A percentile compares a stretch with the other conserved stretches of the same genome.
Conservation (phyloP, 2,888 invertebrate species). For the Latrodectus hesperus region DNA sequence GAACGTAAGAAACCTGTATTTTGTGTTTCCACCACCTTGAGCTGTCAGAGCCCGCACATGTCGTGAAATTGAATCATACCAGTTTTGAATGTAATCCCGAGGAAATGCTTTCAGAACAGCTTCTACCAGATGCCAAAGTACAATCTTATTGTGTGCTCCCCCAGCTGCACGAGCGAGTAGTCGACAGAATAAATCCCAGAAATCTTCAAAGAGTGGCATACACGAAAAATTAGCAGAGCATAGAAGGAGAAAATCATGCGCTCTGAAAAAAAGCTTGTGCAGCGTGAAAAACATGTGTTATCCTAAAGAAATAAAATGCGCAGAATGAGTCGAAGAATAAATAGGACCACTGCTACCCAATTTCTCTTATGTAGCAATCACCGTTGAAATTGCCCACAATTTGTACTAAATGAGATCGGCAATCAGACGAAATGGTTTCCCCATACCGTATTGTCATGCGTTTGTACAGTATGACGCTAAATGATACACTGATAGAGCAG, state of each 20-base stretch:
- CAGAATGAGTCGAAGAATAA: neutral
- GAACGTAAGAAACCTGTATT: neutral
- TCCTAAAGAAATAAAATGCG: neutral
- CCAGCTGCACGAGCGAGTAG: neutral
- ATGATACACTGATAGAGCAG: neutral
- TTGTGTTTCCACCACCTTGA: neutral
- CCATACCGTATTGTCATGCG: neutral
- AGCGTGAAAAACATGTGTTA: neutral
- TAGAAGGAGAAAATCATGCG: neutral
- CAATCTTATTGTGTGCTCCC: neutral
- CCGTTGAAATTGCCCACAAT: neutral
- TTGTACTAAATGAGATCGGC: conserved; percentile 6
- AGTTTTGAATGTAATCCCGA: neutral
- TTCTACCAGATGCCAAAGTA: neutral
- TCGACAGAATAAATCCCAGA: neutral
- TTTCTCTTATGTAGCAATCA: neutral
- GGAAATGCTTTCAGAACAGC: neutral
- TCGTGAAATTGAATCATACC: neutral
- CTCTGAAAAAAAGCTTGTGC: neutral
- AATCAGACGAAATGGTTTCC: neutral
- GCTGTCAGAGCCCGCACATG: neutral
- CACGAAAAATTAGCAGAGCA: conserved; percentile 3
- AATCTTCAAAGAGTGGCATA: neutral
- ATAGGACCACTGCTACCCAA: neutral
- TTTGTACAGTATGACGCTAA: neutral